Percentiles rank a stretch among this genome's conserved stretches.
Evolutionary conservation across 2,113 vertebrate genomes (phyloP).

Genomic region (Boulengeromyrus knoepffleri): DNA sequence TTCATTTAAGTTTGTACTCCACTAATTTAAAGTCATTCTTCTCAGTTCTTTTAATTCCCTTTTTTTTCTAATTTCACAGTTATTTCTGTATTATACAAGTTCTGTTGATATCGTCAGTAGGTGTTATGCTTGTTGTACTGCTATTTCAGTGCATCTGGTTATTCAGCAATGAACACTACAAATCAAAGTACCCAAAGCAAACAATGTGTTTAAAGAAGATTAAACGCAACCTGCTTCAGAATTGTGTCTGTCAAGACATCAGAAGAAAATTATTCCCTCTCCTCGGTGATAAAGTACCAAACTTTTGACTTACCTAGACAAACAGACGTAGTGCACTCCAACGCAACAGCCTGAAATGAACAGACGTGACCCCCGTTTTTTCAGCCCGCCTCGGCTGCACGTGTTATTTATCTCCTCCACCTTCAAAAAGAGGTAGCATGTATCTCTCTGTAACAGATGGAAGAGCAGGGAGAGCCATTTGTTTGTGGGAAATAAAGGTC

Average conservation of each 20-base stretch:
- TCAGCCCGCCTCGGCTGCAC: background rate
- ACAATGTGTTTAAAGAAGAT: background rate
- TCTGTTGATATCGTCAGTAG: background rate
- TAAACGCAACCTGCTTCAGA: background rate
- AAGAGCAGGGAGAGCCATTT: background rate
- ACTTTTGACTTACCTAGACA: background rate
- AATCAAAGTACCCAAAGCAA: background rate
- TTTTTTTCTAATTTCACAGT: background rate
- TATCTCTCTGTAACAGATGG: slow-evolving; percentile 6
- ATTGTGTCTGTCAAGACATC: background rate
- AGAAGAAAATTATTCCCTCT: background rate
- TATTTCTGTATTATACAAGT: background rate
- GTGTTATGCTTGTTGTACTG: background rate
- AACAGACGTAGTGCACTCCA: background rate
- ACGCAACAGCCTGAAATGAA: background rate
- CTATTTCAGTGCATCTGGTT: background rate
- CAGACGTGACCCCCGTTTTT: background rate
- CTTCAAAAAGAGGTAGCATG: background rate
- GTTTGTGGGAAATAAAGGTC: background rate
- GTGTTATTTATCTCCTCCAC: background rate
- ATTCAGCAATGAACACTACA: background rate
- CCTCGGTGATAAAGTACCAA: background rate
- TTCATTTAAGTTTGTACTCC: background rate
- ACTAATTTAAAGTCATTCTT: background rate
- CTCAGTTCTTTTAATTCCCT: background rate